Percentiles rank a stretch among this genome's conserved stretches.
phyloP scores from a whole-genome alignment of 2,113 vertebrate genomes.

The Callocephalon fimbriatum region DNA sequence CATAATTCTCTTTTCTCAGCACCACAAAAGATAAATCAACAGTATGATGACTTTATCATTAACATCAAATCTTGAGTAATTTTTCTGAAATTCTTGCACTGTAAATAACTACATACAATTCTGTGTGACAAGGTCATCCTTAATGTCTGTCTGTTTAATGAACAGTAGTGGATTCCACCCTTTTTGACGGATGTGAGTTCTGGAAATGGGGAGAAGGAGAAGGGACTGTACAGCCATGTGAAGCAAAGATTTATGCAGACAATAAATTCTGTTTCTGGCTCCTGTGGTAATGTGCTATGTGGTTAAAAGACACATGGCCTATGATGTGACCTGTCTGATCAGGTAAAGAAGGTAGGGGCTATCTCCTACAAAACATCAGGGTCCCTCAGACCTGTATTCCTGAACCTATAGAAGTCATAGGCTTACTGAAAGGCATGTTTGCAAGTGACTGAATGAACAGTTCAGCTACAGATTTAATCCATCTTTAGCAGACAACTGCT shows the following conservation, averaged over 20 bases:
- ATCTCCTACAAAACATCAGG: background rate
- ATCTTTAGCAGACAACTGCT: background rate
- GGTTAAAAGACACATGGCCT: background rate
- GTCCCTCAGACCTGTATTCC: accelerated
- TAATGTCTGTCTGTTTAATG: background rate
- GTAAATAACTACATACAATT: background rate
- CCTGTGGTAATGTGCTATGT: background rate
- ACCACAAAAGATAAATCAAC: background rate
- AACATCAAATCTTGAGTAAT: background rate
- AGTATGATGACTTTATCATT: background rate
- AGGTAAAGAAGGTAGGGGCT: background rate
- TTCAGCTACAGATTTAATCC: background rate
- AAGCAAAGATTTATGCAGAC: background rate
- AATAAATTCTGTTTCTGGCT: background rate
- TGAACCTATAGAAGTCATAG: background rate
- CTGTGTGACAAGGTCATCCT: background rate
- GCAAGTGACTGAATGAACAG: background rate
- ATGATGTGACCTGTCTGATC: background rate
- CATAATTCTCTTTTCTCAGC: background rate
- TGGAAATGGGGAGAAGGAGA: background rate
- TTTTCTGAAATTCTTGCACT: background rate
- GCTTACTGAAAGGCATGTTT: background rate
- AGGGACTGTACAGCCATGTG: background rate
- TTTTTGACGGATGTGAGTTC: background rate
- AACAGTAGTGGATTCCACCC: background rate